phyloP scores from a whole-genome alignment of 1,140 invertebrate species.

The Cydia strobilella region DNA sequence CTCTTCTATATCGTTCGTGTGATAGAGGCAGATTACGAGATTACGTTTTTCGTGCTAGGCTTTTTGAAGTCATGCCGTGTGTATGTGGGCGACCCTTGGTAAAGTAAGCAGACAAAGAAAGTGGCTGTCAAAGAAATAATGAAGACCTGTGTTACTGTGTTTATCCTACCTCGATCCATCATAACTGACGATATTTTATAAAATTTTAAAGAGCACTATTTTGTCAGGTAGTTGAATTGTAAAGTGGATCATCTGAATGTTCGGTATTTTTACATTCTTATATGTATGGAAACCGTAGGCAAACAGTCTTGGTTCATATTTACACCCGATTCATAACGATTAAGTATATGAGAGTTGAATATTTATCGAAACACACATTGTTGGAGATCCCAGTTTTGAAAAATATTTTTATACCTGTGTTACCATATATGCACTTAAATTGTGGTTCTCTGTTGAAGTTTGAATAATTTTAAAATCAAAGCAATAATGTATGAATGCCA shows the following conservation, averaged over 20 bases:
- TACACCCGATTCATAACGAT: constrained; percentile 9
- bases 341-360: constrained; percentile 31
- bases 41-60: too few relatives aligned
- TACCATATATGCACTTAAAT: constrained; percentile 25
- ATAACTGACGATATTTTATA: constrained; percentile 63
- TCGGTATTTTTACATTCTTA: constrained; percentile 30
- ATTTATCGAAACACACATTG: constrained; percentile 31
- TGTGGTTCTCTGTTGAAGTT: constrained; percentile 25
- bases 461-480: constrained; percentile 40
- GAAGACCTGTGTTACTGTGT: not conserved
- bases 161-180: constrained; percentile 36
- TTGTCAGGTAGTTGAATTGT: constrained; percentile 44
- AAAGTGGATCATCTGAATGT: constrained; percentile 29
- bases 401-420: constrained; percentile 33
- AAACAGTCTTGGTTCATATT: constrained; percentile 32
- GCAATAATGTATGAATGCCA: constrained; percentile 53
- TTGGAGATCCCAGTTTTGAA: constrained; percentile 24
- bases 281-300: not conserved
- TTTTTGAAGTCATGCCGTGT: too few relatives aligned
- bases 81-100: not conserved
- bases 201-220: constrained; percentile 64
- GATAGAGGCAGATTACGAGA: too few relatives aligned
- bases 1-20: too few relatives aligned
- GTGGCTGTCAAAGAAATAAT: not conserved
- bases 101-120: not conserved